Evolutionary conservation across 2,113 vertebrate species (phyloP).

Genomic region (Odontophorus gujanensis): DNA sequence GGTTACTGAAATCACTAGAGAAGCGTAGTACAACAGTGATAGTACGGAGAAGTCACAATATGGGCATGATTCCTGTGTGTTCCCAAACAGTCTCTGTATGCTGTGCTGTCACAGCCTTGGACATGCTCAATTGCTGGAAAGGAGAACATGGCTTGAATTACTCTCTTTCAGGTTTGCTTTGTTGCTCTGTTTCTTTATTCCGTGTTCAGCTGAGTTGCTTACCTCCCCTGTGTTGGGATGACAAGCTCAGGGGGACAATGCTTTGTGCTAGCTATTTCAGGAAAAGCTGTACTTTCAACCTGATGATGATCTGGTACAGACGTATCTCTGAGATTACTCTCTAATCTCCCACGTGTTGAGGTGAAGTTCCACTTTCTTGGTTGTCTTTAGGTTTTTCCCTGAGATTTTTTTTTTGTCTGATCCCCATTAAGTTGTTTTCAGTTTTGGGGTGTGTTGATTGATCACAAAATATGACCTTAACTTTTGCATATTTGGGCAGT

Average conservation of each 20-base stretch:
- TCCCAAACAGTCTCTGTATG: fast-evolving
- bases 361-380: neutral
- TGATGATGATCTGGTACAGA: neutral
- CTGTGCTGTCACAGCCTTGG: neutral
- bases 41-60: neutral
- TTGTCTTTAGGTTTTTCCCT: neutral
- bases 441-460: fast-evolving
- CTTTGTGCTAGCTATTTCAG: neutral
- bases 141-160: neutral
- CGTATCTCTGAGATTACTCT: neutral
- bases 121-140: neutral
- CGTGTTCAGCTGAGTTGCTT: neutral
- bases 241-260: neutral
- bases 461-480: neutral
- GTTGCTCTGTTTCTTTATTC: neutral
- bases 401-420: neutral
- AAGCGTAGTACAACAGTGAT: neutral
- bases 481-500: neutral
- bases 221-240: neutral
- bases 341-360: neutral
- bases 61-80: neutral
- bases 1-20: neutral
- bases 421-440: neutral
- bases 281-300: neutral
- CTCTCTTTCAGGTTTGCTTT: neutral